Evolutionary conservation across 2,888 invertebrate genomes (phyloP), one percentile per base, ranked within the genome.

Genomic region (Sesia bembeciformis): DNA sequence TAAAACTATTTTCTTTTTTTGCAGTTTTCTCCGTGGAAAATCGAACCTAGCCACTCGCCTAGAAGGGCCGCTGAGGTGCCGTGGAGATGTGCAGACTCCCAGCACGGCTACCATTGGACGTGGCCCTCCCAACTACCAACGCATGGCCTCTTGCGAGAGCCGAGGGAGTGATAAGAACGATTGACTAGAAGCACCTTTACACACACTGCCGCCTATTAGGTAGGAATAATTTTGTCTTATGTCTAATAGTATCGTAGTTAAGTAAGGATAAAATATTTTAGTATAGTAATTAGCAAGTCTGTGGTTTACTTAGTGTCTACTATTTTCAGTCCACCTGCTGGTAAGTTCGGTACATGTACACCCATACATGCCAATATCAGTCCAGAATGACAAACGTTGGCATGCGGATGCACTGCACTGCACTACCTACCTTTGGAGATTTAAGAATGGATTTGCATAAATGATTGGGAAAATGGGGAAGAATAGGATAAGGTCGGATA

Each of bases 11-110:
- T 23, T 23, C 23, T 23, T 23, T 23, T 23, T 23, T 81, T 82
- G n/a, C 80, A 95, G 95, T 91, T 98, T 98, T 91, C 95, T 98
- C 91, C 93, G 96, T 60, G 97, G 97, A 56, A 97, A 97, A 86
- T 90, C 93, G 59, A 94, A 93, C 71, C 87, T 92, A 54, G 78
- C 80, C 8, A 70, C 65, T 55, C 80, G 87, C 59, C 69, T 83
- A 82, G 89, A 88, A 38, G 90, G 86, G 63, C 91, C 80, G 67
- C 78, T 79, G 62, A 76, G 84, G 53, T 75, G 78, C 6, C 81
- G 86, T 42, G 91, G 91, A 43, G 93, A 94, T 64, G 91, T 92
- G 54, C 93, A 93, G 55, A 95, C 95, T 23, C 96, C 96, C 2
- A 92, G 93, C 52, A 93, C 93, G 59, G 92, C 93, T 4, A 89